Base-by-base conservation (phyloP, 2,888 invertebrate species). In the Fragum fragum region DNA sequence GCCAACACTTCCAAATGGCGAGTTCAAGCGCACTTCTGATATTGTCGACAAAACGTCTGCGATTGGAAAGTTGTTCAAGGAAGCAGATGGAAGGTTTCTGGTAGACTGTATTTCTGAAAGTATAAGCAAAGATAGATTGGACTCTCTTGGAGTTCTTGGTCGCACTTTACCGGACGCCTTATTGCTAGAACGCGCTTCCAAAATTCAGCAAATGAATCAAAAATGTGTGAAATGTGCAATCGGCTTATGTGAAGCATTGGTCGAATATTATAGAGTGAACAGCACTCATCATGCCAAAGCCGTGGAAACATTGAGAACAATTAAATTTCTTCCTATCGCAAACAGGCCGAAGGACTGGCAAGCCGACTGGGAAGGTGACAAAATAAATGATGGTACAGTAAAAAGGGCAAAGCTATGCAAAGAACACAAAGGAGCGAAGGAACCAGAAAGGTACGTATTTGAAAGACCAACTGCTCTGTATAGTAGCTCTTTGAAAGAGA, bases 1-100 rank as follows among this genome's bases (percentile, higher is more conserved):
- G 21, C 85, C 85, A 52, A 68, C 79, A 1, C 0, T 63, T 26
- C 79, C 85, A 18, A n/a, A 66, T 29, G 75, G 68, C 11, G 26
- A 16, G 7, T 52, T 85, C 9, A 74, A 55, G 36, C 21, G 57
- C 9, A 76, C 81, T 26, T n/a, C 28, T 18, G 76, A 76, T n/a
- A n/a, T 81, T 5, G 72, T 85, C 7, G 66, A 81, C 23, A 32
- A 36, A 26, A 6, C 21, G 14, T 75, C 77, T 1, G 7, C 29
- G 32, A 23, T 81, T 16, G 47, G 75, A 21, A 14, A 6, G 5
- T 53, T 81, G 9, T 81, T 81, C 70, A 29, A 36, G 1, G 69
- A 39, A 42, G n/a, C 55, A 18, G 76, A 76, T 28, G 68, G 72
- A 3, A 59, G 47, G 42, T 80, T 80, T 73, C 80, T 76, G 5